Conservation (phyloP, 2,113 vertebrate genomes). For the Suricata suricatta region DNA sequence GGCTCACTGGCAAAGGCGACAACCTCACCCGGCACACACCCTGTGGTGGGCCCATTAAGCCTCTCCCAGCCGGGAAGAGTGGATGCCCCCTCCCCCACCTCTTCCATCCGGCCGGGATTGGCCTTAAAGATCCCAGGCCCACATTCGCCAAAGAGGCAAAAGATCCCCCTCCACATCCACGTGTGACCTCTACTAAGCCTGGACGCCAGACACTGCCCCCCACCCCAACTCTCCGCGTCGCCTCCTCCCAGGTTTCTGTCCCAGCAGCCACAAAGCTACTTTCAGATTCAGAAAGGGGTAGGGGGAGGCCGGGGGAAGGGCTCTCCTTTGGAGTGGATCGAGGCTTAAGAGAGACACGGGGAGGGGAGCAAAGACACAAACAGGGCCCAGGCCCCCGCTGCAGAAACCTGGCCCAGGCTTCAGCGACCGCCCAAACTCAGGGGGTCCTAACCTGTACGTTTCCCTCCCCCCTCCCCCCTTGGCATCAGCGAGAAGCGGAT, state of each 20-base stretch:
- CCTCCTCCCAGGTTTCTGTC: conserved; percentile 57
- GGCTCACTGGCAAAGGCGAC: conserved; percentile 52
- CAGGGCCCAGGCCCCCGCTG: neutral
- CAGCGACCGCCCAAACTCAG: conserved; percentile 42
- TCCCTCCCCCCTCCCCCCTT: neutral
- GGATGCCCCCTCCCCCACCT: conserved; percentile 64
- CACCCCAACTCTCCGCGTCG: neutral
- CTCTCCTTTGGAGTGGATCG: conserved; percentile 22
- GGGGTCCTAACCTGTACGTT: neutral
- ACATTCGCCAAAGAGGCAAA: conserved; percentile 32
- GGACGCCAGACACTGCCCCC: neutral
- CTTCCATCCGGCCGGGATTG: conserved; percentile 29
- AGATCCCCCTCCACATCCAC: conserved; percentile 38
- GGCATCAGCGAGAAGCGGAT: conserved; percentile 10
- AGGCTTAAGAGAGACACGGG: conserved; percentile 25
- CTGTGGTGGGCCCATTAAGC: conserved; percentile 64
- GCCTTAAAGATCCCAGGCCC: conserved; percentile 58
- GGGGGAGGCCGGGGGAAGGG: neutral
- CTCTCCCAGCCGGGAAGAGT: conserved; percentile 23
- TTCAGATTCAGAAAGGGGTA: conserved; percentile 59
- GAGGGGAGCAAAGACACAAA: conserved; percentile 39
- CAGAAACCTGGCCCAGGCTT: conserved; percentile 25
- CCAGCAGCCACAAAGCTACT: conserved; percentile 66
- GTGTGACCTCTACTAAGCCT: conserved; percentile 51
- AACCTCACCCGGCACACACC: conserved; percentile 64